A percentile compares a stretch with the other conserved stretches of the same genome.
phyloP scores from a whole-genome alignment of 2,797 vertebrate genomes.

The Hipposideros larvatus region DNA sequence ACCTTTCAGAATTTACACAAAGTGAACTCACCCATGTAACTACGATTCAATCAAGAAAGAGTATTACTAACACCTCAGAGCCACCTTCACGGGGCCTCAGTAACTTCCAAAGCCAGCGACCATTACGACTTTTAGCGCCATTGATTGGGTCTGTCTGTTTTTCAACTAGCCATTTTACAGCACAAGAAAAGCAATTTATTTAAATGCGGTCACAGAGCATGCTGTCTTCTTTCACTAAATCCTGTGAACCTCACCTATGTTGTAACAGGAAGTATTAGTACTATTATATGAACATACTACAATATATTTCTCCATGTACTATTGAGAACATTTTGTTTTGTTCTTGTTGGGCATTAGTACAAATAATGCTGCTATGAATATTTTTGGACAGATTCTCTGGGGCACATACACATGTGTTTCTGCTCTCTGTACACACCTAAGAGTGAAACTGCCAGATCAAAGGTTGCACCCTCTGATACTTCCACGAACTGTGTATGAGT shows the following conservation, averaged over 20 bases:
- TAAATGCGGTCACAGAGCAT: neutral
- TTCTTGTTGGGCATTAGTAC: neutral
- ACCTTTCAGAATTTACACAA: constrained; percentile 7
- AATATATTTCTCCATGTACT: neutral
- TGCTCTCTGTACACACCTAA: neutral
- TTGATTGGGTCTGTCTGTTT: neutral
- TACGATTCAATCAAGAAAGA: neutral
- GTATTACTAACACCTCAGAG: neutral
- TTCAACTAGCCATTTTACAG: neutral
- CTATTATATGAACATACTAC: neutral
- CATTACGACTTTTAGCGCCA: neutral
- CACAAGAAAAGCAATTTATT: neutral
- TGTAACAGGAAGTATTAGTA: neutral
- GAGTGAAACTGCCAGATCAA: neutral
- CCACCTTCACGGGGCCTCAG: neutral
- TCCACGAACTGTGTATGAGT: neutral
- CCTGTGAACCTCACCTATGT: neutral
- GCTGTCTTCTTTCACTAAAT: neutral
- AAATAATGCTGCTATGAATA: neutral
- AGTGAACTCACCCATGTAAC: neutral
- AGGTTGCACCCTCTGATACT: neutral
- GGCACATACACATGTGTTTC: neutral
- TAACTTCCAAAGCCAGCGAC: neutral
- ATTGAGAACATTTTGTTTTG: neutral
- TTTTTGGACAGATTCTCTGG: neutral